Evolutionary conservation across 2,113 vertebrate species (phyloP), one percentile per base, ranked within the genome.

Genomic region (Lagenorhynchus albirostris): DNA sequence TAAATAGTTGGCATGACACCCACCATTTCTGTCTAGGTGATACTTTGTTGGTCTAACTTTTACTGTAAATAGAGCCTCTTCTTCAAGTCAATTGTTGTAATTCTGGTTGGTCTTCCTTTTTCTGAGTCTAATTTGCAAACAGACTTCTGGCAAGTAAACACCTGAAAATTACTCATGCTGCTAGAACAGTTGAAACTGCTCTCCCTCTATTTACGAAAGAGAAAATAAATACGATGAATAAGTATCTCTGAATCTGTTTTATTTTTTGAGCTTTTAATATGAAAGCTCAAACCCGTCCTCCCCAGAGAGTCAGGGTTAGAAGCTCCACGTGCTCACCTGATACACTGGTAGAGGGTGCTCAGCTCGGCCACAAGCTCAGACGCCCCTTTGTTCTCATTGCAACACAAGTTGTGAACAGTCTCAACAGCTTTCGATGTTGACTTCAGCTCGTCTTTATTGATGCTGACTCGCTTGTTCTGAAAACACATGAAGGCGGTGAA

Each of bases 361-460:
- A 99, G 99, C 80, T 99, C 99, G 6, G 99, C 99, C 94, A 99
- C 99, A 73, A 99, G 98, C 90, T 99, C 99, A 0, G 99, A 99
- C 0, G 99, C 99, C 12, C 99, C 99, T 98, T 99, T 99, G 99
- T 99, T 99, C 98, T 99, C 99, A 4, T 99, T 99, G 98, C 99
- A 99, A 96, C 99, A 99, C 83, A 99, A 98, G 86, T 99, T 99
- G 98, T 99, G 99, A 29, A 99, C 99, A 0, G 99, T 99, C 96
- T 99, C 99, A 0, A 99, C 99, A 17, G 99, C 99, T 97, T 99
- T 99, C 0, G 99, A 99, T 0, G 99, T 99, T 0, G 99, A 99
- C 98, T 99, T 99, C 68, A 99, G 98, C 95, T 99, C 99, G 11
- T 99, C 99, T 95, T 99, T 99, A 97, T 99, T 99, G 92, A 99